phyloP scores from a whole-genome alignment of 2,888 invertebrate genomes.

The Dioctria linearis region DNA sequence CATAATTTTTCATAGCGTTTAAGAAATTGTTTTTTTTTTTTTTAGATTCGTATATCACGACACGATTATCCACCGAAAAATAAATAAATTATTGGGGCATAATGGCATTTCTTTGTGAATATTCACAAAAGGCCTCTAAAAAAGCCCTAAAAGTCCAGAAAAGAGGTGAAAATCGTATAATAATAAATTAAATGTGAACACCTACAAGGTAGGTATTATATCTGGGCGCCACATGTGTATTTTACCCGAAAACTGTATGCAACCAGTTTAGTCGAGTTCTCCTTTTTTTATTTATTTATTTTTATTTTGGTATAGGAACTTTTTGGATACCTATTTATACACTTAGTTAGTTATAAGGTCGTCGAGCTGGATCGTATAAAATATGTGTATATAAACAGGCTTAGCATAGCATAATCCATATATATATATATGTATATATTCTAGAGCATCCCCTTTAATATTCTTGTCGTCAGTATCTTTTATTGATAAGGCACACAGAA shows the following conservation, averaged over 20 bases:
- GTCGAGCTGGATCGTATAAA: neutral
- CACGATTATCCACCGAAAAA: conserved; percentile 50
- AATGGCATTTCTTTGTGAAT: conserved; percentile 52
- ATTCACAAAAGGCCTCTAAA: conserved; percentile 39
- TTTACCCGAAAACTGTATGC: conserved; percentile 35
- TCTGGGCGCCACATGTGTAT: conserved; percentile 51
- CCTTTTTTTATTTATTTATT: too few relatives aligned
- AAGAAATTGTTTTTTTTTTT: too few relatives aligned
- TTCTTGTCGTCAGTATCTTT: conserved; percentile 33
- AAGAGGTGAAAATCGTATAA: conserved; percentile 56
- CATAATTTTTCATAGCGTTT: conserved; percentile 52
- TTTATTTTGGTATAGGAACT: neutral
- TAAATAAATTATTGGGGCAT: conserved; percentile 51
- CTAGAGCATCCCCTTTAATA: conserved; percentile 22
- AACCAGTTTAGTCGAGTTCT: conserved; percentile 47
- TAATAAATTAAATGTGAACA: conserved; percentile 59
- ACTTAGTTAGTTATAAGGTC: too few relatives aligned
- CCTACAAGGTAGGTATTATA: conserved; percentile 53
- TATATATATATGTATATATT: conserved; percentile 18
- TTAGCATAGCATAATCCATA: neutral
- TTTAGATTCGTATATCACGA: conserved; percentile 47
- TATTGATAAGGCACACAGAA: conserved; percentile 10
- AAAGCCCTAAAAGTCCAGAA: conserved; percentile 38
- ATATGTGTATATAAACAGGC: conserved; percentile 5
- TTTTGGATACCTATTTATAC: conserved; percentile 4